Evolutionary conservation across 2,113 vertebrate genomes (phyloP).

Genomic region (Erythrocebus patas): DNA sequence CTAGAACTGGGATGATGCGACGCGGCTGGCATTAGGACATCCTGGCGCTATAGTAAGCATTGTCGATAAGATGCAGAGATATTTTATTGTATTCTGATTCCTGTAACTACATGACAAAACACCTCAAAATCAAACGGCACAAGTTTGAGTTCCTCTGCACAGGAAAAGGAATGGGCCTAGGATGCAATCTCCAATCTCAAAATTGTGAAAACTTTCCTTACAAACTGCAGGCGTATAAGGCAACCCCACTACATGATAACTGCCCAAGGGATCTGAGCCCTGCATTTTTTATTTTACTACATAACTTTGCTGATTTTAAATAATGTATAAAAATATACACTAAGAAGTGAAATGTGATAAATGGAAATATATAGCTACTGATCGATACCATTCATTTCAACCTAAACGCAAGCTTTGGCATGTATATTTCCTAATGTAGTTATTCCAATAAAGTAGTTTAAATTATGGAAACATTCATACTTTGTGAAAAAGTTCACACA

Average conservation of each 20-base stretch:
- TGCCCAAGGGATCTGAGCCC: not conserved
- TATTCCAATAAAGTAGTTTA: not conserved
- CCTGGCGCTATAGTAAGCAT: constrained; percentile 89
- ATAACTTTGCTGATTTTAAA: not conserved
- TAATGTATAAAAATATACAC: not conserved
- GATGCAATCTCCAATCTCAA: not conserved
- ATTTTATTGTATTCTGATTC: constrained; percentile 96
- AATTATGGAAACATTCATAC: not conserved
- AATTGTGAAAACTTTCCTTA: not conserved
- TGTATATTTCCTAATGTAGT: not conserved
- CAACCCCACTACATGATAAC: not conserved
- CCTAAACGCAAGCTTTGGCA: not conserved
- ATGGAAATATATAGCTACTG: not conserved
- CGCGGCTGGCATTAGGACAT: constrained; percentile 97
- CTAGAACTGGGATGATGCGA: constrained; percentile 96
- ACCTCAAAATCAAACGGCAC: not conserved
- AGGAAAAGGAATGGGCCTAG: not conserved
- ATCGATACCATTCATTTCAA: not conserved
- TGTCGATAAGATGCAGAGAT: constrained; percentile 94
- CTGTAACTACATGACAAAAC: constrained; percentile 82
- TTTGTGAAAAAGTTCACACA: not conserved
- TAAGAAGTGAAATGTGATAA: not conserved
- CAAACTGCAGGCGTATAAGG: not conserved
- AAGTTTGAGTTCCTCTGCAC: not conserved
- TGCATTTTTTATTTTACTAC: not conserved